phyloP scores from a whole-genome alignment of 2,797 vertebrate genomes.

The Phylloscopus collybita region DNA sequence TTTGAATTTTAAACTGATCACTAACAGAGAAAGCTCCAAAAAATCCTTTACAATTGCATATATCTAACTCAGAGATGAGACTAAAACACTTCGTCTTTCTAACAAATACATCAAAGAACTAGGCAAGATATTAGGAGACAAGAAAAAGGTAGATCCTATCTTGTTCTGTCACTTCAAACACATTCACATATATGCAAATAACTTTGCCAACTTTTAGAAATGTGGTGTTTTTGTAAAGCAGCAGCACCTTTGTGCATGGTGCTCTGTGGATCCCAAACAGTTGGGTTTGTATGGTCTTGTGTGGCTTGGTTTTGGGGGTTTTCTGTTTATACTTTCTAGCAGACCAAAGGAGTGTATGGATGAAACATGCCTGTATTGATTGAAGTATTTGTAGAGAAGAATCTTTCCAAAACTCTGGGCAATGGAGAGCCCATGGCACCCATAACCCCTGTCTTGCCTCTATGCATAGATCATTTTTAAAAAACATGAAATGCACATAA shows the following conservation, averaged over 20 bases:
- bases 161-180: neutral
- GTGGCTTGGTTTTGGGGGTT: neutral
- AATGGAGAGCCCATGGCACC: neutral
- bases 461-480: neutral
- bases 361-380: neutral
- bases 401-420: neutral
- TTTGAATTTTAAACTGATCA: neutral
- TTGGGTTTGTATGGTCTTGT: neutral
- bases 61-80: neutral
- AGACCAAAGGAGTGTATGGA: neutral
- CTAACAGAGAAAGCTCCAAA: neutral
- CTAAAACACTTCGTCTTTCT: neutral
- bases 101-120: neutral
- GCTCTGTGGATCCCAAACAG: neutral
- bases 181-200: neutral
- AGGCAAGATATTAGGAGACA: neutral
- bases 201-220: neutral
- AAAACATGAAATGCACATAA: neutral
- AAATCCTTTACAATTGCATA: neutral
- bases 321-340: neutral
- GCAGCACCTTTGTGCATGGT: neutral
- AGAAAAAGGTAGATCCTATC: neutral
- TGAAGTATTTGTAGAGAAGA: neutral
- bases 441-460: neutral
- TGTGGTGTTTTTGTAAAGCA: neutral